A percentile compares a stretch with the other conserved stretches of the same genome.
phyloP scores from a whole-genome alignment of 2,888 invertebrate genomes.

The Melitaea athalia region DNA sequence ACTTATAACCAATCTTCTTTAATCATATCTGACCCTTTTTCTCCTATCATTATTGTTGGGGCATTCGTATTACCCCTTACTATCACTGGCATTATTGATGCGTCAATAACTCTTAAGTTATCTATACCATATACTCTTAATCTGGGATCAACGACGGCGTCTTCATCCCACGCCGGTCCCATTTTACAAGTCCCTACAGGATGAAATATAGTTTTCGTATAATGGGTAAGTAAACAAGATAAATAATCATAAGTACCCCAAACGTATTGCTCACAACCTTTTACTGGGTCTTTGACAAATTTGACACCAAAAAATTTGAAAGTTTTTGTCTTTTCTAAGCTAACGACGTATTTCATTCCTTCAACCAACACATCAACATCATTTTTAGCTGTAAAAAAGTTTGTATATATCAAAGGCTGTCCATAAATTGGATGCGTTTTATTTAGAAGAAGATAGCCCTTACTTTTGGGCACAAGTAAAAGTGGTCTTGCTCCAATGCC shows the following conservation, averaged over 20 bases:
- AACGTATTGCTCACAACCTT: constrained; percentile 78
- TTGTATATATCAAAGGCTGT: constrained; percentile 87
- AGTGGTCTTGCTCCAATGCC: constrained; percentile 84
- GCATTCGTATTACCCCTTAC: constrained; percentile 90
- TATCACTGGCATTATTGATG: constrained; percentile 85
- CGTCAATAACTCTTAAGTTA: constrained; percentile 85
- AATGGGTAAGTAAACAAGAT: constrained; percentile 83
- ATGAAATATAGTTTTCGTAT: constrained; percentile 87
- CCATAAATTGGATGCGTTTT: constrained; percentile 87
- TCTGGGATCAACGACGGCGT: constrained; percentile 85
- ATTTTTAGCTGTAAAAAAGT: constrained; percentile 84
- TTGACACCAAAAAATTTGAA: constrained; percentile 81
- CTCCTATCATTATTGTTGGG: constrained; percentile 92
- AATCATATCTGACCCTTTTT: constrained; percentile 90
- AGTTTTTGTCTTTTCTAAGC: constrained; percentile 82
- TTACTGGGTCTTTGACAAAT: constrained; percentile 81
- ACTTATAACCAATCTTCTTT: constrained; percentile 76
- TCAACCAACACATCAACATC: constrained; percentile 84
- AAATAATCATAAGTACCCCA: constrained; percentile 86
- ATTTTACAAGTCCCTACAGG: constrained; percentile 87
- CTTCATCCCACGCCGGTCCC: constrained; percentile 83
- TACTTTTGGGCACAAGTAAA: constrained; percentile 84
- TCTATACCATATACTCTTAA: constrained; percentile 84
- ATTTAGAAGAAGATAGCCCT: constrained; percentile 84
- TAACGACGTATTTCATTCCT: constrained; percentile 82